phyloP scores from a whole-genome alignment of 1,140 invertebrate genomes.

The Ruditapes philippinarum region DNA sequence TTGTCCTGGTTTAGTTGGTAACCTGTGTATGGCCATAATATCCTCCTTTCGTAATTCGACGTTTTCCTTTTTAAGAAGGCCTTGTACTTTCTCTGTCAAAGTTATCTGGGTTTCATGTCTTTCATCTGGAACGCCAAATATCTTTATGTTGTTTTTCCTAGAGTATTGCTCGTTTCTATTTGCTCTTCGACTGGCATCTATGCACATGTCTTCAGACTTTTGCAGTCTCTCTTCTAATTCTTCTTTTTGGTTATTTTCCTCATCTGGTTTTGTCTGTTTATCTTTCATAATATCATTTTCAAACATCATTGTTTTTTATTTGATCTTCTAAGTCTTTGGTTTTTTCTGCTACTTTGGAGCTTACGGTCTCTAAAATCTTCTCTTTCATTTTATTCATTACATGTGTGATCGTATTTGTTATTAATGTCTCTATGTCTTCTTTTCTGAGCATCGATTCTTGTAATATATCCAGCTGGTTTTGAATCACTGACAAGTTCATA shows the following conservation, averaged over 20 bases:
- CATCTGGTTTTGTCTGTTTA: not conserved
- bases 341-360: not conserved
- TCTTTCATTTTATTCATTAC: not conserved
- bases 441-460: not conserved
- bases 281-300: not conserved
- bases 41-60: not conserved
- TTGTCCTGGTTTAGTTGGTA: slow-evolving; percentile 5
- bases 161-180: slow-evolving; percentile 2
- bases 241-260: not conserved
- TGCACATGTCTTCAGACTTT: not conserved
- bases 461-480: not conserved
- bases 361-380: no score
- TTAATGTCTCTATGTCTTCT: slow-evolving; percentile 2
- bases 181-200: not conserved
- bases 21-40: not conserved
- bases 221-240: not conserved
- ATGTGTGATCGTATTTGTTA: not conserved
- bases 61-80: not conserved
- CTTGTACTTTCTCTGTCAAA: not conserved
- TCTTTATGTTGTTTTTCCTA: not conserved
- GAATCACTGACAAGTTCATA: not conserved
- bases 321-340: slow-evolving; percentile 7
- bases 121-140: not conserved
- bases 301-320: not conserved
- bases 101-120: no score